phyloP scores from a whole-genome alignment of 1,140 invertebrate species.

The Philotrypesis tridentata region DNA sequence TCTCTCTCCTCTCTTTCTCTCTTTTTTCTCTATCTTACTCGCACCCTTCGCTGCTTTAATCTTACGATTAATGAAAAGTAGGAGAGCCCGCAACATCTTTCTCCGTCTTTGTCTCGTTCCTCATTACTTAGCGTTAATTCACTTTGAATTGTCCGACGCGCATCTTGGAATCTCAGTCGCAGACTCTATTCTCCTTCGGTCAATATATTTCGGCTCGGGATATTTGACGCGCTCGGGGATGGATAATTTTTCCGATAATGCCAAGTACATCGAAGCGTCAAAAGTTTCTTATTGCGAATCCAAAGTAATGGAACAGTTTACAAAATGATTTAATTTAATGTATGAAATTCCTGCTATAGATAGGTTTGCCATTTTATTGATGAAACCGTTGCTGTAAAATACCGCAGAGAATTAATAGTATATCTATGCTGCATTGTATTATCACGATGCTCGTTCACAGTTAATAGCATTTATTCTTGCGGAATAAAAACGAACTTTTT shows the following conservation, averaged over 20 bases:
- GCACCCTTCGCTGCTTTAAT: conserved; percentile 31
- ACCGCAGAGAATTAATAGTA: too few relatives aligned
- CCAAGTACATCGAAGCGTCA: too few relatives aligned
- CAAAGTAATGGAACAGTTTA: too few relatives aligned
- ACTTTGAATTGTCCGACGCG: conserved; percentile 47
- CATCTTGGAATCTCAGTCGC: conserved; percentile 32
- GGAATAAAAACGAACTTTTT: too few relatives aligned
- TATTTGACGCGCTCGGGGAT: not conserved
- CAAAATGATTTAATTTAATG: too few relatives aligned
- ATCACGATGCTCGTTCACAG: too few relatives aligned
- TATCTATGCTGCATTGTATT: too few relatives aligned
- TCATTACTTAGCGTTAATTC: conserved; percentile 52
- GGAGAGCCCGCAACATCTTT: conserved; percentile 42
- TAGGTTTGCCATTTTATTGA: too few relatives aligned
- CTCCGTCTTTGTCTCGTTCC: conserved; percentile 7
- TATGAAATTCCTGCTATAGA: too few relatives aligned
- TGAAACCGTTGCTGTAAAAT: too few relatives aligned
- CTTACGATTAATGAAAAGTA: conserved; percentile 48
- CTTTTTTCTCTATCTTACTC: not conserved
- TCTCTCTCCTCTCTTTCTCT: not conserved
- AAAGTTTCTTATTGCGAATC: too few relatives aligned
- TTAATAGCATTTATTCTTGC: too few relatives aligned
- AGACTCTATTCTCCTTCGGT: not conserved
- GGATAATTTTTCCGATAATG: not conserved
- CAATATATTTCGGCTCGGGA: not conserved